These are phyloP conservation scores for Pedicia rivosa DNA, from an alignment of 2,888 invertebrate genomes.

Conservation along the genomic window DNA sequence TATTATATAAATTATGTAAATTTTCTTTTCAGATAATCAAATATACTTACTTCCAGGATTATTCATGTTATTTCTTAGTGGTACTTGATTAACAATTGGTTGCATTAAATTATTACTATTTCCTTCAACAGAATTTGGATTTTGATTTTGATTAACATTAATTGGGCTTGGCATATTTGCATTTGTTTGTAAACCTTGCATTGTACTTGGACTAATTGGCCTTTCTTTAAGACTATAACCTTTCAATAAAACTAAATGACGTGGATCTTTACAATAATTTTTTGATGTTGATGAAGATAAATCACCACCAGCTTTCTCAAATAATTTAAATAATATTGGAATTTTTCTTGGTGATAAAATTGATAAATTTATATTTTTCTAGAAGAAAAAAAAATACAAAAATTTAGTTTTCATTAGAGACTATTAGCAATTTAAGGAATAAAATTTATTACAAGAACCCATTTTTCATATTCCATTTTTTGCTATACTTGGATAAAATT, in stretches of 20 bases:
- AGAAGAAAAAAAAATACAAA: constrained; percentile 23
- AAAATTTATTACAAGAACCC: too few relatives aligned
- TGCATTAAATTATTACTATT: neutral
- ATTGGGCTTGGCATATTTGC: constrained; percentile 18
- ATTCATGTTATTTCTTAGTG: neutral
- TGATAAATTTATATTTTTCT: constrained; percentile 71
- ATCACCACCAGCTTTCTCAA: constrained; percentile 83
- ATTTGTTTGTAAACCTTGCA: constrained; percentile 4
- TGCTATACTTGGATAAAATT: too few relatives aligned
- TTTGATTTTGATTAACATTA: constrained; percentile 4
- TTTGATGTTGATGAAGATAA: constrained; percentile 60
- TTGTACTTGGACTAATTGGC: constrained; percentile 40
- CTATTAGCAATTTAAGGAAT: neutral
- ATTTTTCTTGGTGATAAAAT: constrained; percentile 80
- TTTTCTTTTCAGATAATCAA: too few relatives aligned
- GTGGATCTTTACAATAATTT: constrained; percentile 80
- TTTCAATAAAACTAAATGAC: constrained; percentile 62
- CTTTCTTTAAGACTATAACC: constrained; percentile 53
- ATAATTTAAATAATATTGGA: constrained; percentile 68
- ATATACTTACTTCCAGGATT: neutral
- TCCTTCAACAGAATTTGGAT: neutral
- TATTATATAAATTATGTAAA: neutral
- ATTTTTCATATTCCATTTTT: too few relatives aligned
- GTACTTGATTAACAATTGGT: neutral
- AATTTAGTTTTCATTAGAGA: too few relatives aligned